Percentiles rank a stretch among this genome's conserved stretches.
Conservation (phyloP, 2,797 vertebrate genomes). For the Furcifer pardalis region DNA sequence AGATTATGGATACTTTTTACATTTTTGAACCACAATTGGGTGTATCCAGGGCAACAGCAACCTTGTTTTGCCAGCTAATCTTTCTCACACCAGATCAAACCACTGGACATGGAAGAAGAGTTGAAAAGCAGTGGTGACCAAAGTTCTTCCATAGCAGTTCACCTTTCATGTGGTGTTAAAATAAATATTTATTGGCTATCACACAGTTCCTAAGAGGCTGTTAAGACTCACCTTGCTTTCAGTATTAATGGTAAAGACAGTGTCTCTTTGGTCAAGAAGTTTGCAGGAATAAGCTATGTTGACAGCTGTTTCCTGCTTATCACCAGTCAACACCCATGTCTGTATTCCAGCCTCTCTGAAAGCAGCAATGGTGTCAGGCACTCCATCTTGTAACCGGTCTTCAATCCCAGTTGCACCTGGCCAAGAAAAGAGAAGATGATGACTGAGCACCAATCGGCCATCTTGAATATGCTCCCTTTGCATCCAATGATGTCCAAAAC, state of each 20-base stretch:
- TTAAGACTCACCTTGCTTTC: slow-evolving; percentile 82
- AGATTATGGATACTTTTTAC: no score
- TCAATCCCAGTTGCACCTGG: slow-evolving; percentile 95
- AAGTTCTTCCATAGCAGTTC: not conserved
- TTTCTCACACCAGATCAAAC: no score
- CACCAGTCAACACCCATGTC: slow-evolving; percentile 95
- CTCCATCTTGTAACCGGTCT: slow-evolving; percentile 92
- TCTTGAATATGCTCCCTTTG: not conserved
- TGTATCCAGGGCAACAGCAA: no score
- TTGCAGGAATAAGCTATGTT: slow-evolving; percentile 94
- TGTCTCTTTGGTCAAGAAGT: slow-evolving; percentile 87
- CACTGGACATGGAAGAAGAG: no score
- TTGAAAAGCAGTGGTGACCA: no score
- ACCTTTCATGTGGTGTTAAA: slow-evolving; percentile 25
- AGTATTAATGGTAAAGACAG: slow-evolving; percentile 91
- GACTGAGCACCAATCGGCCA: not conserved
- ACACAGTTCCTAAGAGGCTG: not conserved
- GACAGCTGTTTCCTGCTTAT: slow-evolving; percentile 95
- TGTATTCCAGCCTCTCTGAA: slow-evolving; percentile 90
- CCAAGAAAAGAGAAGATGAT: slow-evolving; percentile 37
- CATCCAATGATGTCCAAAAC: not conserved
- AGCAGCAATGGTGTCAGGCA: slow-evolving; percentile 88
- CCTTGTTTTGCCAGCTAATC: no score
- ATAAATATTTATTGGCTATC: not conserved
- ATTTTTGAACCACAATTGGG: no score